Evolutionary conservation across 2,113 vertebrate species (phyloP).

Genomic region (Rhipidura dahli): DNA sequence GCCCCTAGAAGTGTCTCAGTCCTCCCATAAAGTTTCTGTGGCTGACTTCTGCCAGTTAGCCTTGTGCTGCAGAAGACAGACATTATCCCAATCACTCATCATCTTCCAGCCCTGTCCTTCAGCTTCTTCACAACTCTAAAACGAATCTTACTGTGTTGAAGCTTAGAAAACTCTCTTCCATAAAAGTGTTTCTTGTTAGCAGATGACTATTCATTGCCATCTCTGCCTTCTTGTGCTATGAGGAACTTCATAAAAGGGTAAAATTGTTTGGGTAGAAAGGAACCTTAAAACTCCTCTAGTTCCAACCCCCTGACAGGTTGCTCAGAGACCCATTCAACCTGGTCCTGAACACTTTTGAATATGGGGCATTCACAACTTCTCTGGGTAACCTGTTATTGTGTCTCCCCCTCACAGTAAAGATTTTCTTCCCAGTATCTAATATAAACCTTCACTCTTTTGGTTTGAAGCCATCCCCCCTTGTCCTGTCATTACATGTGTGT

Average conservation of each 20-base stretch:
- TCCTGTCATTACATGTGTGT: background rate
- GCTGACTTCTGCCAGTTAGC: background rate
- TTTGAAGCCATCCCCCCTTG: background rate
- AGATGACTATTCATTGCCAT: background rate
- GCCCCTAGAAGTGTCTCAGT: background rate
- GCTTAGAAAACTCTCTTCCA: background rate
- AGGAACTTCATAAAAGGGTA: background rate
- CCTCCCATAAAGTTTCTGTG: background rate
- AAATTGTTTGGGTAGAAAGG: background rate
- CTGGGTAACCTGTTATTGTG: background rate
- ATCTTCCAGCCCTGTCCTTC: background rate
- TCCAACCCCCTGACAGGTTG: rapidly evolving
- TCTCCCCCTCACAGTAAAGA: background rate
- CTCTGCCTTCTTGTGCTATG: background rate
- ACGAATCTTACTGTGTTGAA: background rate
- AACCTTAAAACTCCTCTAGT: background rate
- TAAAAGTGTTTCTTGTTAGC: background rate
- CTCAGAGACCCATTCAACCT: background rate
- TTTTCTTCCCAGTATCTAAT: background rate
- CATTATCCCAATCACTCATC: background rate
- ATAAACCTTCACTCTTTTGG: background rate
- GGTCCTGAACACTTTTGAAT: background rate
- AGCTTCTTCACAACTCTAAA: background rate
- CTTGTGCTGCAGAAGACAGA: background rate
- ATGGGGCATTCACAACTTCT: background rate